A percentile compares a stretch with the other conserved stretches of the same genome.
phyloP scores from a whole-genome alignment of 37 sponge, comb jelly and placozoan genomes.

The Tethya wilhelma region DNA sequence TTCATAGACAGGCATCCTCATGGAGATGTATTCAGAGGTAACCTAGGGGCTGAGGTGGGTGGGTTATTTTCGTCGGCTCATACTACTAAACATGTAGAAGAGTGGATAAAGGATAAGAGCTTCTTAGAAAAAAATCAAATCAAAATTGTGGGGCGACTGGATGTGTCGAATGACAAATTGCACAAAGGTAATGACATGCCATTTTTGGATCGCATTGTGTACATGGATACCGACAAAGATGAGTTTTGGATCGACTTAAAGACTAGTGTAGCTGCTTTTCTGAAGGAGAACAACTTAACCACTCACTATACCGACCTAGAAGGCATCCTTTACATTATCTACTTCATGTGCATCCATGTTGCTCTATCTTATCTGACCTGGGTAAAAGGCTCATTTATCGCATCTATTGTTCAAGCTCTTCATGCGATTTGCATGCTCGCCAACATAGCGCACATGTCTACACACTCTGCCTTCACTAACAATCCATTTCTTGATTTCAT shows the following conservation, averaged over 20 bases:
- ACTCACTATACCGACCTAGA: neutral
- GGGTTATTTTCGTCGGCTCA: no score
- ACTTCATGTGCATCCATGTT: neutral
- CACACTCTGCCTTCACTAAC: no score
- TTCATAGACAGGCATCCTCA: constrained; percentile 7
- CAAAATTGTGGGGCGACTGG: neutral
- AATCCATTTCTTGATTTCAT: no score
- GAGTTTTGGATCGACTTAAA: constrained; percentile 11
- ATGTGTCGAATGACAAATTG: neutral
- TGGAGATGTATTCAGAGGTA: constrained; percentile 3
- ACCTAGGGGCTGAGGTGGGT: no score
- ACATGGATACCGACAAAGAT: constrained; percentile 3
- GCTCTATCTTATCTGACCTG: no score
- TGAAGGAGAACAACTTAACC: neutral
- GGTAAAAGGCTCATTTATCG: no score
- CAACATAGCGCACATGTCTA: no score
- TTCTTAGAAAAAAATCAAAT: neutral
- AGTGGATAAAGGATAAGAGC: neutral
- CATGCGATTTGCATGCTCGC: no score
- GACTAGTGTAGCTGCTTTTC: neutral
- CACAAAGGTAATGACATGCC: neutral
- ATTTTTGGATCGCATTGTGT: constrained; percentile 17
- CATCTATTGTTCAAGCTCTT: no score
- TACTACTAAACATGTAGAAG: no score
- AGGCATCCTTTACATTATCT: constrained; percentile 3